Base-by-base conservation (phyloP, 92 coral and sea anemone genomes). In the Siderastrea radians region DNA sequence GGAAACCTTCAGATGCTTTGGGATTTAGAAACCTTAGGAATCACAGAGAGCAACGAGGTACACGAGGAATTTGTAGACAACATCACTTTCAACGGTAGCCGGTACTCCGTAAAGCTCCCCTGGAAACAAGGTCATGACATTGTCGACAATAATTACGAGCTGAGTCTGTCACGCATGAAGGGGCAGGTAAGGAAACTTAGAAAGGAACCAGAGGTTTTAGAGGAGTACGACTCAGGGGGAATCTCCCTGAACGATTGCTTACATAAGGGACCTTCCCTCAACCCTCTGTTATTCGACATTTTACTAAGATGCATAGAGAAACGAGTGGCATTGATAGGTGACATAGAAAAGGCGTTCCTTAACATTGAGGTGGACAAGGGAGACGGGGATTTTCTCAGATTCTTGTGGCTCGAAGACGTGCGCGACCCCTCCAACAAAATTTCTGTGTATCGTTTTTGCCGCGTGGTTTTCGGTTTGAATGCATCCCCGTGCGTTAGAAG, bases 11-110 rank as follows among this genome's bases (percentile, higher is more conserved):
- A 48, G 45, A 61, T 11, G 63, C 53, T 93, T 15, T 93, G 96
- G 94, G 94, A 90, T 54, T 63, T 91, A 58, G 94, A 90, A 71
- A 90, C 93, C 15, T 26, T 86, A 19, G 94, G 96, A 47, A 77
- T 93, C 14, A 73, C 75, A 61, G 90, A 68, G 66, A 59, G 52
- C 3, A 46, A 79, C 74, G 75, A 58, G 11, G 94, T 92, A 15
- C 77, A 92, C 5, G 91, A 89, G 49, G 93, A 71, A 1, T 89
- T 89, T 59, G 50, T 38, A 1, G 93, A 89, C 47, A 89, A 46
- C 58, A 89, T 84, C n/a, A 0, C 7, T 11, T 86, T 90, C 9
- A 90, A 74, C 72, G 84, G 91, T 1, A 44, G 3, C 0, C 52
- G 87, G 26, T 88, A 88, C 67, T 89, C 88, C 17, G 94, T 92